Evolutionary conservation across 23 tunicate genomes (phyloP).

Genomic region (Botrylloides violaceus): DNA sequence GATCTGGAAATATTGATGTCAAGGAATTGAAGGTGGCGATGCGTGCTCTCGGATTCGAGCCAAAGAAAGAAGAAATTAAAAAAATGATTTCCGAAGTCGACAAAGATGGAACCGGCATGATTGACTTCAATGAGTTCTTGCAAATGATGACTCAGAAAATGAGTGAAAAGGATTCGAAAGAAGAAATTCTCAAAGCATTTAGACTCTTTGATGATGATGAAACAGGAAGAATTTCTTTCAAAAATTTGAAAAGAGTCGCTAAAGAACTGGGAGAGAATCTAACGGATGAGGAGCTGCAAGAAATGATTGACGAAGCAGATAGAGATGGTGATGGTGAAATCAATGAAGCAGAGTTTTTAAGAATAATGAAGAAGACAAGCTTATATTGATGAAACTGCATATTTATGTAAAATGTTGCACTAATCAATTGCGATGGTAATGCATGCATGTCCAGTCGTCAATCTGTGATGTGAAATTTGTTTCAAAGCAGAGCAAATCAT

Average conservation of each 20-base stretch:
- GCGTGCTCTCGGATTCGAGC: conserved; percentile 99
- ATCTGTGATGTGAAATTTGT: no score
- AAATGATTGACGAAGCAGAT: conserved; percentile 99
- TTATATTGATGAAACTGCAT: conserved; percentile 37
- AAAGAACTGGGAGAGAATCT: conserved; percentile 96
- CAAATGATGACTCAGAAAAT: conserved; percentile 98
- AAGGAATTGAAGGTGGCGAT: conserved; percentile 96
- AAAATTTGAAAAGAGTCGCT: conserved; percentile 94
- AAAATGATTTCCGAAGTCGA: conserved; percentile 96
- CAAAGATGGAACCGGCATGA: conserved; percentile 87
- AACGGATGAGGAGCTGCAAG: conserved; percentile 97
- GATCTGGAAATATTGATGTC: conserved; percentile 94
- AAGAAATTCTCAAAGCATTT: conserved; percentile 98
- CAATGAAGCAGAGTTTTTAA: conserved; percentile 85
- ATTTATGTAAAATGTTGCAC: no score
- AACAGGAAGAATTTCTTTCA: conserved; percentile 98
- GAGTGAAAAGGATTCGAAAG: conserved; percentile 98
- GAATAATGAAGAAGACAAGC: conserved; percentile 99
- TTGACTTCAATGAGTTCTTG: conserved; percentile 97
- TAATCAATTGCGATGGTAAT: no score
- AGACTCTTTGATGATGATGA: conserved; percentile 98
- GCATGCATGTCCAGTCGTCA: no score
- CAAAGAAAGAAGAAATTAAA: conserved; percentile 98
- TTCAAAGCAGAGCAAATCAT: no score
- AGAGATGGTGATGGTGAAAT: conserved; percentile 99